A percentile compares a stretch with the other conserved stretches of the same genome.
These are phyloP conservation scores for Conopomorpha cramerella DNA, from an alignment of 1,140 invertebrate species.

Conservation along the genomic window DNA sequence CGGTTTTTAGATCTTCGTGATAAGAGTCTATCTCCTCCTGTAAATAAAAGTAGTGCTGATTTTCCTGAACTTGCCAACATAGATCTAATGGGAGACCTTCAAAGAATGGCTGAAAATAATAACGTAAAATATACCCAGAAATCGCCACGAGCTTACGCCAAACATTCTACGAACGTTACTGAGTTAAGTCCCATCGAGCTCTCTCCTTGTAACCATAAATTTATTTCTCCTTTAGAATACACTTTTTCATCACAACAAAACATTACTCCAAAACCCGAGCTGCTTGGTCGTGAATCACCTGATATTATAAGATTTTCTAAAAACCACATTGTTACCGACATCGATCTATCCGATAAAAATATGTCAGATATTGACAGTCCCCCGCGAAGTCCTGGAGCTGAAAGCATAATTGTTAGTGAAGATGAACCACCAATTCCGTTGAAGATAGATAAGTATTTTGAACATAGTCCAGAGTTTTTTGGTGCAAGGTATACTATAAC, in stretches of 20 bases:
- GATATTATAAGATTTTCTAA: no score
- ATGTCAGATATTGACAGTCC: conserved; percentile 44
- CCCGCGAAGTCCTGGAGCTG: conserved; percentile 35
- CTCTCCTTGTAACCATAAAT: conserved; percentile 19
- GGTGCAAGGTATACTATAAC: conserved; percentile 40
- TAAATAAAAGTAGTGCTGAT: no score
- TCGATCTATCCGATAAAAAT: conserved; percentile 49
- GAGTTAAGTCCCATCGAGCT: conserved; percentile 35
- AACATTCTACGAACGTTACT: conserved; percentile 20
- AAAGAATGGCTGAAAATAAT: no score
- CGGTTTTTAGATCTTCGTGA: no score
- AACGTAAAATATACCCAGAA: no score
- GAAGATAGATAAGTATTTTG: conserved; percentile 60
- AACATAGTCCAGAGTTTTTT: conserved; percentile 60
- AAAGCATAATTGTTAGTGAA: conserved; percentile 52
- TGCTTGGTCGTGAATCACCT: no score
- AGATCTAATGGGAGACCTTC: no score
- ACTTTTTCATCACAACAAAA: no score
- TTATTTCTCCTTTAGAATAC: conserved; percentile 19
- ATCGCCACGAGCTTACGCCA: conserved; percentile 17
- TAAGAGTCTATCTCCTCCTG: conserved; percentile 13
- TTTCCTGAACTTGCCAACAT: no score
- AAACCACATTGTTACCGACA: conserved; percentile 51
- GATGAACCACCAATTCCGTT: conserved; percentile 54
- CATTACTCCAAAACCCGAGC: no score